Evolutionary conservation across 2,888 invertebrate species (phyloP).

Genomic region (Cheilosia vulpina): DNA sequence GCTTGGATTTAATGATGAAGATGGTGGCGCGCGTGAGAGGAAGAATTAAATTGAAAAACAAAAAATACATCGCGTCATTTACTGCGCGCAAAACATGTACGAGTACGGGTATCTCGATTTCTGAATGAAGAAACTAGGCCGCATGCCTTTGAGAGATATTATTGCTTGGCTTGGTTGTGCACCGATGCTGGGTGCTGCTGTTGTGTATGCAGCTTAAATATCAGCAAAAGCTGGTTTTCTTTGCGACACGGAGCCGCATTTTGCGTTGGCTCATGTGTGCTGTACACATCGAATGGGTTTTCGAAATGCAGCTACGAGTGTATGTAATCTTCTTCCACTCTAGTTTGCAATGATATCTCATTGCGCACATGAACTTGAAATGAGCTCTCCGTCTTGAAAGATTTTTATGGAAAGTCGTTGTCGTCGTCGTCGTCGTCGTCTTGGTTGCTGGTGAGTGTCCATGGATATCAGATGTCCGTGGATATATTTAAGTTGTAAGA

Average conservation of each 20-base stretch:
- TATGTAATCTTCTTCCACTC: conserved; percentile 66
- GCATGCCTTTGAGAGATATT: conserved; percentile 69
- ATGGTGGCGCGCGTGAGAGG: conserved; percentile 15
- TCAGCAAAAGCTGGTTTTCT: conserved; percentile 59
- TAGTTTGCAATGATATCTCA: conserved; percentile 65
- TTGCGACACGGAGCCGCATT: conserved; percentile 27
- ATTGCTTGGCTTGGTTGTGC: conserved; percentile 22
- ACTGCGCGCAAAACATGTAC: conserved; percentile 32
- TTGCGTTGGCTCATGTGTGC: conserved; percentile 59
- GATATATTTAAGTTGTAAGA: conserved; percentile 32
- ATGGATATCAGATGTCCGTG: conserved; percentile 45
- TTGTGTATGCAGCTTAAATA: conserved; percentile 52
- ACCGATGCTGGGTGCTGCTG: conserved; percentile 35
- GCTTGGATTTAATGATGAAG: conserved; percentile 55
- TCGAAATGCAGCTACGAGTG: conserved; percentile 30
- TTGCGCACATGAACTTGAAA: conserved; percentile 74
- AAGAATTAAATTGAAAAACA: conserved; percentile 55
- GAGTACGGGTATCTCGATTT: conserved; percentile 61
- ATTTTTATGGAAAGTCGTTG: conserved; percentile 58
- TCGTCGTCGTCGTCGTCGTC: conserved; percentile 5
- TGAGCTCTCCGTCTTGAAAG: conserved; percentile 35
- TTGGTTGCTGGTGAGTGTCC: conserved; percentile 15
- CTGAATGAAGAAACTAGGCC: conserved; percentile 75
- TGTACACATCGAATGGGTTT: conserved; percentile 39
- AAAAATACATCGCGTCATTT: conserved; percentile 30